Percentiles rank a stretch among this genome's conserved stretches.
Conservation (phyloP, 2,113 vertebrate species). For the Sterrhoptilus dennistouni region DNA sequence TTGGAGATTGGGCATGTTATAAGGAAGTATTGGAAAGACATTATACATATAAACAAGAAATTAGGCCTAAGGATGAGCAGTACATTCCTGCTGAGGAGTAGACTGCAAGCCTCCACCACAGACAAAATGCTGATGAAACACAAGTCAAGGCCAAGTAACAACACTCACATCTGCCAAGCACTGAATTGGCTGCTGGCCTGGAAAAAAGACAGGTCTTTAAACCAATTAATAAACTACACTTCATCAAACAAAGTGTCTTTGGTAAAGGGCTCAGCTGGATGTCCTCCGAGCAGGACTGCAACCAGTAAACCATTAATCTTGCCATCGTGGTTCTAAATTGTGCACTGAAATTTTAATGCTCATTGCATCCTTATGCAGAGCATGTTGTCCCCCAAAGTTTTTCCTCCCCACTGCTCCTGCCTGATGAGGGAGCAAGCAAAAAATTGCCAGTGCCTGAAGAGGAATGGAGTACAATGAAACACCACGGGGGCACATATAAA, state of each 20-base stretch:
- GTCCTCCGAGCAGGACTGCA: not conserved
- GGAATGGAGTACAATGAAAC: not conserved
- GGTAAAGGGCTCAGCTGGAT: not conserved
- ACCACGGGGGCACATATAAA: not conserved
- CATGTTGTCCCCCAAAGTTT: not conserved
- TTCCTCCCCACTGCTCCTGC: not conserved
- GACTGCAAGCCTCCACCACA: not conserved
- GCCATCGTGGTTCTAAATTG: not conserved
- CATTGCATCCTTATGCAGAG: not conserved
- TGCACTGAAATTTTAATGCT: not conserved
- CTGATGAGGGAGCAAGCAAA: not conserved
- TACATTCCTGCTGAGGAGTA: not conserved
- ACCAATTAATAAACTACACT: constrained; percentile 21
- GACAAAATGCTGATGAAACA: not conserved
- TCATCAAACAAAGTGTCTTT: not conserved
- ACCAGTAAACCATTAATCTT: not conserved
- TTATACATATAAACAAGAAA: not conserved
- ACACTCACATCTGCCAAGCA: not conserved
- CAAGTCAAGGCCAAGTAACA: not conserved
- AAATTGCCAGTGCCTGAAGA: not conserved
- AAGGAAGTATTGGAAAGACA: not conserved
- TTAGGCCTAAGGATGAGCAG: not conserved
- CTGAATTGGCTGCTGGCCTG: not conserved
- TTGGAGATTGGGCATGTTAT: not conserved
- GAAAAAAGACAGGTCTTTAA: constrained; percentile 19